Evolutionary conservation across 2,113 vertebrate genomes (phyloP).

Genomic region (Nibea coibor): DNA sequence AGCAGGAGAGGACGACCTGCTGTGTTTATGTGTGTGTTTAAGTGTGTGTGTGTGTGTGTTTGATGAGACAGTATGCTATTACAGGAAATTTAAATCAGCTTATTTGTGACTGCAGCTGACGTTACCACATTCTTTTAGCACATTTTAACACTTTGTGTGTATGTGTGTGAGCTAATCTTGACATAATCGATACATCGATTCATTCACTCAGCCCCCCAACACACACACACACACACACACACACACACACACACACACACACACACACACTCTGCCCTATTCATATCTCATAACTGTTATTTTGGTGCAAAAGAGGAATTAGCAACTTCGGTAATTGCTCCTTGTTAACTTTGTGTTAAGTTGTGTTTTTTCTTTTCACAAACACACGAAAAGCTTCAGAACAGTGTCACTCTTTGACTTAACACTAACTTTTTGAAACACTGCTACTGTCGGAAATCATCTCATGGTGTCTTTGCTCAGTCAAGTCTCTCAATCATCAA

Average conservation of each 20-base stretch:
- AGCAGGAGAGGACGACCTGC: slow-evolving; percentile 59
- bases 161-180: slow-evolving; percentile 2
- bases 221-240: slow-evolving; percentile 1
- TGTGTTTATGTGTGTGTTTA: slow-evolving; percentile 42
- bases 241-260: slow-evolving; percentile 7
- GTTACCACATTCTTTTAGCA: slow-evolving; percentile 7
- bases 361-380: neutral
- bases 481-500: slow-evolving; percentile 41
- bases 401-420: slow-evolving; percentile 27
- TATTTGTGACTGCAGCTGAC: slow-evolving; percentile 23
- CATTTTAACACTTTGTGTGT: slow-evolving; percentile 13
- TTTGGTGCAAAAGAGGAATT: neutral
- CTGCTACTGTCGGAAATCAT: slow-evolving; percentile 40
- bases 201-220: neutral
- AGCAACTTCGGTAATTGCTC: slow-evolving; percentile 5
- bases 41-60: slow-evolving; percentile 39
- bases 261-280: neutral
- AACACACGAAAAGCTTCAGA: slow-evolving; percentile 15
- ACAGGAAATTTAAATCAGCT: slow-evolving; percentile 51
- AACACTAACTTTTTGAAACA: slow-evolving; percentile 41
- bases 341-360: slow-evolving; percentile 7
- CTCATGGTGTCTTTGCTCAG: slow-evolving; percentile 40
- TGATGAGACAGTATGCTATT: slow-evolving; percentile 56
- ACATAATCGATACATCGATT: neutral
- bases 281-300: neutral